Conservation (phyloP, 2,113 vertebrate species). For the Oenanthe oenanthe region DNA sequence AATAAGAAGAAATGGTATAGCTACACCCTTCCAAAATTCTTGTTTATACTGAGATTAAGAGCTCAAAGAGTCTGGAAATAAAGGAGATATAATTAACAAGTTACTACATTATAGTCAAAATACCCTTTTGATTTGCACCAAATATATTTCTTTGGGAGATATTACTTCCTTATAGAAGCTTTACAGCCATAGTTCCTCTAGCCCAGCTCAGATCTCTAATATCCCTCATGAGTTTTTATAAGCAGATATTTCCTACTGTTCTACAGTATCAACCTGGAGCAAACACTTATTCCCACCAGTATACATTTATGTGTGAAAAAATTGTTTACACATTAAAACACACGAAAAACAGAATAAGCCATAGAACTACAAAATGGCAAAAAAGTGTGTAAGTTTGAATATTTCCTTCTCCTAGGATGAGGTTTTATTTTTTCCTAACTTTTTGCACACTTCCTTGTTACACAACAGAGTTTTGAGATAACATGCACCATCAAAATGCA, state of each 20-base stretch:
- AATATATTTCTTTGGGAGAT: not conserved
- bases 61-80: not conserved
- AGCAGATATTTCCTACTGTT: not conserved
- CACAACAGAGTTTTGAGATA: not conserved
- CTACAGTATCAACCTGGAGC: not conserved
- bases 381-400: not conserved
- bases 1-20: not conserved
- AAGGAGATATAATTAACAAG: not conserved
- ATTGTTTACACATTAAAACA: not conserved
- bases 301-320: not conserved
- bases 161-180: not conserved
- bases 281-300: not conserved
- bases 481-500: not conserved
- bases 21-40: not conserved
- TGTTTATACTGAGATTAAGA: not conserved
- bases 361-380: not conserved
- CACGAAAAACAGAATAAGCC: not conserved
- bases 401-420: not conserved
- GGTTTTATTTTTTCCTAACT: not conserved
- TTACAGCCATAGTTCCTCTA: not conserved
- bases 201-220: not conserved
- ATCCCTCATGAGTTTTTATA: not conserved
- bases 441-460: not conserved
- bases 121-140: not conserved
- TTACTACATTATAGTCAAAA: not conserved